Evolutionary conservation across 2,797 vertebrate species (phyloP), one percentile per base, ranked within the genome.

Genomic region (Darevskia nairensis): DNA sequence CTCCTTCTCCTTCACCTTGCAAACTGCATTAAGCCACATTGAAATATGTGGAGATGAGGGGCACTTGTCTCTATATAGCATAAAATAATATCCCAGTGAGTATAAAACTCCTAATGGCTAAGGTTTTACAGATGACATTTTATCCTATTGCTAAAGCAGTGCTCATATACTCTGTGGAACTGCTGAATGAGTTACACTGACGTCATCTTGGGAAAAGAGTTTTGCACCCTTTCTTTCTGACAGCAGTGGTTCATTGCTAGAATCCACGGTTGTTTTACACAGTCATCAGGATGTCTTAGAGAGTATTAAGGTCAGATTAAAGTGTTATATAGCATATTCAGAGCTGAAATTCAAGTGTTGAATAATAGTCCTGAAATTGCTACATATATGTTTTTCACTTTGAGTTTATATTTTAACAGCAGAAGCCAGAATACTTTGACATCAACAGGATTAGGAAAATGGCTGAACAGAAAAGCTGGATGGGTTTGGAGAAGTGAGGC

Each of bases 231-330:
- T 17, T 10, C 15, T 2, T 1, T 83, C 81, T 35, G 0, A 1
- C 21, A 77, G 23, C 19, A 64, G 35, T 77, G 71, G 0, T 19
- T 64, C 10, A 79, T 35, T 59, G 41, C 11, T n/a, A 71, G 44
- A 84, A 82, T 32, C 25, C 66, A 27, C 50, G 39, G 64, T 19
- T 25, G 19, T 66, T 80, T 64, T 88, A 83, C 39, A 79, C 9
- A 87, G 4, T 59, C 55, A 76, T 15, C 44, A 87, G 61, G 19
- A 76, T 4, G 23, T 27, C 59, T 81, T 81, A 81, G 76, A 9
- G 41, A 61, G 29, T 86, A 85, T 55, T 87, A 25, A 86, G 78
- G 27, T 72, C 81, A 35, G 35, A 86, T 87, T 84, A 80, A 86
- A 59, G 35, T n/a, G 32, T 71, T 88, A 6, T 10, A 3, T 55